Percentiles rank a stretch among this genome's conserved stretches.
Conservation (phyloP, 2,797 vertebrate genomes). For the Coregonus sp. region DNA sequence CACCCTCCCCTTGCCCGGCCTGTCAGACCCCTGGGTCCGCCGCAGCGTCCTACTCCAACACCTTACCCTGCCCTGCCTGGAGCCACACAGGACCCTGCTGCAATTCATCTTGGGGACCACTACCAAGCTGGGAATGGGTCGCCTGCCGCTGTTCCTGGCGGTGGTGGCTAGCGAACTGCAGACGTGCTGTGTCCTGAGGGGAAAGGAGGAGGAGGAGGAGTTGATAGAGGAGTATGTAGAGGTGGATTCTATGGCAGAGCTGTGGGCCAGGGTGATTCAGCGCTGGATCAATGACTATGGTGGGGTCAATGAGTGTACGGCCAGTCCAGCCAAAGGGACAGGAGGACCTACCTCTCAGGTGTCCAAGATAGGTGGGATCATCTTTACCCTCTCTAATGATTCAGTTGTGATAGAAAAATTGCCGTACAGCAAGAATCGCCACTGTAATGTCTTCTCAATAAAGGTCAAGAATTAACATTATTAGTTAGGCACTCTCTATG, state of each 20-base stretch:
- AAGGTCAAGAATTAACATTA: no score
- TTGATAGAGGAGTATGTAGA: conserved; percentile 51
- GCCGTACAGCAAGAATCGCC: background rate
- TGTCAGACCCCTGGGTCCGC: conserved; percentile 23
- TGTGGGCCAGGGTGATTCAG: conserved; percentile 57
- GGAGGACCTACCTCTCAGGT: background rate
- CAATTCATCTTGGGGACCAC: conserved; percentile 30
- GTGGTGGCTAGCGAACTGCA: conserved; percentile 54
- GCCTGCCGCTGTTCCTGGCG: conserved; percentile 47
- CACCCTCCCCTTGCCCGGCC: conserved; percentile 12
- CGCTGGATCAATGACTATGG: conserved; percentile 57
- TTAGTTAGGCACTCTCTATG: background rate
- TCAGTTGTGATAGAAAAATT: background rate
- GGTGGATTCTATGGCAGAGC: conserved; percentile 41
- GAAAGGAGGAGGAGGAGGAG: conserved; percentile 26
- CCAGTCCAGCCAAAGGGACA: conserved; percentile 6
- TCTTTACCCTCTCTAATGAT: background rate
- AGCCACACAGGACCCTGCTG: conserved; percentile 13
- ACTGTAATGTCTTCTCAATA: background rate
- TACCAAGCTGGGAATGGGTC: conserved; percentile 28
- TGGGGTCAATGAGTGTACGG: conserved; percentile 35
- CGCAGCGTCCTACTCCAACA: conserved; percentile 40
- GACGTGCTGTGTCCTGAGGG: conserved; percentile 33
- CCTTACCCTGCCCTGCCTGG: conserved; percentile 21
- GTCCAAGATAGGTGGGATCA: conserved; percentile 21